Evolutionary conservation across 1,140 invertebrate species (phyloP).

Genomic region (Trinorchestia longiramus): DNA sequence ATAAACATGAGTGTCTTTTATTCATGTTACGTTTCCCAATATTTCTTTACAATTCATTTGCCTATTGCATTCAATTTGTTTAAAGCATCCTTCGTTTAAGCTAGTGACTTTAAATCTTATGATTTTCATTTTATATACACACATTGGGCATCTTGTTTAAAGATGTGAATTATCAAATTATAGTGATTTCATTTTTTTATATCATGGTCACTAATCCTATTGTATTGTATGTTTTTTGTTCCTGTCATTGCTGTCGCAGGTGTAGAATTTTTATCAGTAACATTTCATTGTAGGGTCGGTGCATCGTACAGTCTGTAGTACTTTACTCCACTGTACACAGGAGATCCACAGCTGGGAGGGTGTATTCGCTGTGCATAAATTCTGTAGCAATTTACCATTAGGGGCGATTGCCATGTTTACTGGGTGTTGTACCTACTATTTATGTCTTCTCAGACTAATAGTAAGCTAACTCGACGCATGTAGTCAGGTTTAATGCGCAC

Average conservation of each 20-base stretch:
- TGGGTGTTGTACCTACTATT: constrained; percentile 48
- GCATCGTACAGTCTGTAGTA: background rate
- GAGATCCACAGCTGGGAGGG: background rate
- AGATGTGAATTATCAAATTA: no score
- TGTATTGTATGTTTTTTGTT: background rate
- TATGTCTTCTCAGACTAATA: constrained; percentile 38
- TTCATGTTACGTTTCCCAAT: no score
- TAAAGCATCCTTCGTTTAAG: no score
- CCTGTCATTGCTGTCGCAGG: background rate
- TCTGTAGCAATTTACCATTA: constrained; percentile 49
- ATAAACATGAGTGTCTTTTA: no score
- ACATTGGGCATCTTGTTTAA: no score
- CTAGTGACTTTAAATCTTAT: no score
- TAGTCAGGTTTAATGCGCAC: background rate
- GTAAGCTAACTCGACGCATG: constrained; percentile 12
- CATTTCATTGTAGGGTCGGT: background rate
- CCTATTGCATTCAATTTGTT: no score
- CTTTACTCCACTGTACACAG: background rate
- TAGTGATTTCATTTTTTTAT: background rate
- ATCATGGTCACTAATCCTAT: background rate
- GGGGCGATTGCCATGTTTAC: constrained; percentile 50
- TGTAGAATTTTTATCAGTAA: background rate
- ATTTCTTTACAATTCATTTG: no score
- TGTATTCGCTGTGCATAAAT: constrained; percentile 6
- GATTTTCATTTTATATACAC: no score